Base-by-base conservation (phyloP, 2,888 invertebrate species). In the Molorchus minor region DNA sequence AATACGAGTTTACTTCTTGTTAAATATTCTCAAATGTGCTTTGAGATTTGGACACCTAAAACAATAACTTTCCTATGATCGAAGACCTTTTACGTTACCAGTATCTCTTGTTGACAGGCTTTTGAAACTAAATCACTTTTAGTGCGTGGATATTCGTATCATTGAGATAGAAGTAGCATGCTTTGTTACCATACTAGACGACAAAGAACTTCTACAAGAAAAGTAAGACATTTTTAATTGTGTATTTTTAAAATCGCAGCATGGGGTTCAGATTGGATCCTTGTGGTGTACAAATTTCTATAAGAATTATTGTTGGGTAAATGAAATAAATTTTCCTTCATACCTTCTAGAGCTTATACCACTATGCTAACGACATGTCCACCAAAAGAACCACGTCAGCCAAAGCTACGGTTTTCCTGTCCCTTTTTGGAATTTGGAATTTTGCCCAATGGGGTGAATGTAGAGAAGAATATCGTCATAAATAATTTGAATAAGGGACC, bases 381-480 rank as follows among this genome's bases (percentile, higher is more conserved):
- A 25, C 25, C 25, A 5, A 25, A 33, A 33, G 5, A 3, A 33
- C 20, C 43, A 13, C 35, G 17, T 17, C 1, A 35, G 21, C 53
- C 45, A 45, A 64, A 56, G 43, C 12, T 72, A 8, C 21, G 20
- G 43, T 73, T 77, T 56, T 69, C 71, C 4, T 65, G 56, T 13
- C 43, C 56, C 1, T 49, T 71, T n/a, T 29, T 78, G 12, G 68
- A 75, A 55, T 73, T 78, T 36, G 77, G 76, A 3, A 51, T 70
- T 5, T 17, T 77, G 7, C 71, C 71, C 1, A 56, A 61, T 30
- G 71, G 72, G 3, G 29, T 70, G 15, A 40, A 62, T 12, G 47
- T 70, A 1, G 38, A 65, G 49, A 69, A 70, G 51, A 60, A 65
- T n/a, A 62, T 79, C 45, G 47, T 52, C 12, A 64, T 79, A 2